Evolutionary conservation across 2,797 vertebrate genomes (phyloP).

Genomic region (Brachyrhaphis roseni): DNA sequence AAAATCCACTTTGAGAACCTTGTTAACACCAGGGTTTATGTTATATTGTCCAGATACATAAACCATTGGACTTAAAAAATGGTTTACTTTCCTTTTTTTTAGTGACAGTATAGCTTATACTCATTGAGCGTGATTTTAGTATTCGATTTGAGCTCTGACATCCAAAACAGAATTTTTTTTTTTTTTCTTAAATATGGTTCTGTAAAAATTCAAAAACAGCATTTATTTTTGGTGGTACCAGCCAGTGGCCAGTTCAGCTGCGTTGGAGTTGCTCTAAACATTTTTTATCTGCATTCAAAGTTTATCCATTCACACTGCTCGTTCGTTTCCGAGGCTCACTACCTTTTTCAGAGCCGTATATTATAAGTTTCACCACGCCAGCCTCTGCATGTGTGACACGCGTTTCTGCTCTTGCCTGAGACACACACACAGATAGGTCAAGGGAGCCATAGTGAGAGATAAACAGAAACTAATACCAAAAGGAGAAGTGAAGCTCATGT

Average conservation of each 20-base stretch:
- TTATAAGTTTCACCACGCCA: constrained; percentile 34
- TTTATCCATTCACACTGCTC: constrained; percentile 64
- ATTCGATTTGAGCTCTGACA: neutral
- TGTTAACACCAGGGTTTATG: neutral
- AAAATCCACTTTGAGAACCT: neutral
- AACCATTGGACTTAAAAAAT: neutral
- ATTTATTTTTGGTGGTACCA: constrained; percentile 55
- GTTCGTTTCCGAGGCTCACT: constrained; percentile 54
- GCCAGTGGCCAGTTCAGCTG: constrained; percentile 53
- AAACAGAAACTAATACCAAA: constrained; percentile 56
- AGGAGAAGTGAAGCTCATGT: constrained; percentile 39
- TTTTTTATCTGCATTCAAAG: constrained; percentile 51
- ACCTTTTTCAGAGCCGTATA: constrained; percentile 54
- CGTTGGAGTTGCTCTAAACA: constrained; percentile 53
- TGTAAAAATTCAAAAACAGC: constrained; percentile 12
- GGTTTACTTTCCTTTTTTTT: neutral
- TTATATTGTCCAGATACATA: neutral
- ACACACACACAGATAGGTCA: constrained; percentile 38
- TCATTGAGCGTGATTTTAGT: neutral
- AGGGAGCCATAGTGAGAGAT: constrained; percentile 57
- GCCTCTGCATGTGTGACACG: constrained; percentile 18
- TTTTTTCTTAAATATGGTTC: neutral
- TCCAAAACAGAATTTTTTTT: neutral
- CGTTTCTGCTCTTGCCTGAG: constrained; percentile 34
- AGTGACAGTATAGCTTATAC: neutral